A percentile compares a stretch with the other conserved stretches of the same genome.
Evolutionary conservation across 2,888 invertebrate species (phyloP).

Genomic region (Hemicrepidius hirtus): DNA sequence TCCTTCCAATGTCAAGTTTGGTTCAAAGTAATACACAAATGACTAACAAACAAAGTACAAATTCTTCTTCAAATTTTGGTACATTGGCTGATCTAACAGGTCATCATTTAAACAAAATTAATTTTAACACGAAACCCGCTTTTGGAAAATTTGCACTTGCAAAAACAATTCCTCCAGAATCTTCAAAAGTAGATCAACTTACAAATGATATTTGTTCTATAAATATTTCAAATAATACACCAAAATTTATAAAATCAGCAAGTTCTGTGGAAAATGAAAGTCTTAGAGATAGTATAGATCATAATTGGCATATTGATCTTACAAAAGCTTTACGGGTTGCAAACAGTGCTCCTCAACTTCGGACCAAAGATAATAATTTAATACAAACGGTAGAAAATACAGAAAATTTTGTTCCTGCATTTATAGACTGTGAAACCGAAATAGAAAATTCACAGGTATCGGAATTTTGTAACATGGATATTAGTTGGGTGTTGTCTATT

Average conservation of each 20-base stretch:
- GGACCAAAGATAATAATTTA: background rate
- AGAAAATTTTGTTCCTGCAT: constrained; percentile 67
- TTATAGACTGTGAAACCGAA: constrained; percentile 67
- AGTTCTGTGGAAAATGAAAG: constrained; percentile 15
- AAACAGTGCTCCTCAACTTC: constrained; percentile 55
- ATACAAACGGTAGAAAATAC: background rate
- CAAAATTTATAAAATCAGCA: constrained; percentile 7
- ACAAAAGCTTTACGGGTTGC: constrained; percentile 68
- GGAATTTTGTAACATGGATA: constrained; percentile 63
- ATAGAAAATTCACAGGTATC: constrained; percentile 30
- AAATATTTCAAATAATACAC: background rate
- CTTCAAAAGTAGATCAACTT: constrained; percentile 5
- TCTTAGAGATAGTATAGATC: constrained; percentile 23
- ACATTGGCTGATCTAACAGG: constrained; percentile 18
- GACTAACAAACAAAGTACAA: background rate
- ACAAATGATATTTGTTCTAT: background rate
- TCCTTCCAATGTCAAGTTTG: background rate
- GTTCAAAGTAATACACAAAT: background rate
- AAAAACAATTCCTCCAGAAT: background rate
- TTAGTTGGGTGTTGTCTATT: constrained; percentile 57
- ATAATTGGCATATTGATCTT: constrained; percentile 70
- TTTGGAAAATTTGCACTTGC: constrained; percentile 12
- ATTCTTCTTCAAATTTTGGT: background rate
- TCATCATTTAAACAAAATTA: constrained; percentile 14
- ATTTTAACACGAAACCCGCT: constrained; percentile 23